These are phyloP conservation scores for Saccostrea echinata DNA, from an alignment of 1,140 invertebrate species.

Conservation along the genomic window DNA sequence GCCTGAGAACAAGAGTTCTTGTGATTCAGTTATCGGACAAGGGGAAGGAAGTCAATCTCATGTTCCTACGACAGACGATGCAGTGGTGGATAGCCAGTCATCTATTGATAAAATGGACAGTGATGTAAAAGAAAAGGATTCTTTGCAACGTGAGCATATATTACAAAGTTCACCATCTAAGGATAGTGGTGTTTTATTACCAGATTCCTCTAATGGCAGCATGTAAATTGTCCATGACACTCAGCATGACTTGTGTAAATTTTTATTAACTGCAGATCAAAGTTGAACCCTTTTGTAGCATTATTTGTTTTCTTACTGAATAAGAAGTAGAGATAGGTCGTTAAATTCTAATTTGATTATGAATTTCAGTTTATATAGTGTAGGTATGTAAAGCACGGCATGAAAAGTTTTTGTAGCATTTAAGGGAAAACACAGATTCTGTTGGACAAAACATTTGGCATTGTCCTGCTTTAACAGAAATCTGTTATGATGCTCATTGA, in stretches of 20 bases:
- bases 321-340: background rate
- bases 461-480: too few species aligned
- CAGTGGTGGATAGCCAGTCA: background rate
- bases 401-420: too few species aligned
- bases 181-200: background rate
- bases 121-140: background rate
- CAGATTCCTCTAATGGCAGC: slow-evolving; percentile 22
- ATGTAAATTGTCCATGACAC: background rate
- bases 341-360: background rate
- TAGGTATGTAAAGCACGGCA: too few species aligned
- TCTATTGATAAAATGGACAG: background rate
- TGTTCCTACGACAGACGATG: background rate
- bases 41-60: background rate
- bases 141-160: too few species aligned
- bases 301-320: background rate
- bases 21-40: background rate
- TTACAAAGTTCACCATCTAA: background rate
- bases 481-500: too few species aligned
- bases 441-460: too few species aligned
- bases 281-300: background rate
- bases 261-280: background rate
- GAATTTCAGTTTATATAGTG: background rate
- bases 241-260: background rate
- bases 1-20: background rate
- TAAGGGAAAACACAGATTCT: too few species aligned